Base-by-base conservation (phyloP, 2,888 invertebrate genomes). In the Acrocera orbiculus region DNA sequence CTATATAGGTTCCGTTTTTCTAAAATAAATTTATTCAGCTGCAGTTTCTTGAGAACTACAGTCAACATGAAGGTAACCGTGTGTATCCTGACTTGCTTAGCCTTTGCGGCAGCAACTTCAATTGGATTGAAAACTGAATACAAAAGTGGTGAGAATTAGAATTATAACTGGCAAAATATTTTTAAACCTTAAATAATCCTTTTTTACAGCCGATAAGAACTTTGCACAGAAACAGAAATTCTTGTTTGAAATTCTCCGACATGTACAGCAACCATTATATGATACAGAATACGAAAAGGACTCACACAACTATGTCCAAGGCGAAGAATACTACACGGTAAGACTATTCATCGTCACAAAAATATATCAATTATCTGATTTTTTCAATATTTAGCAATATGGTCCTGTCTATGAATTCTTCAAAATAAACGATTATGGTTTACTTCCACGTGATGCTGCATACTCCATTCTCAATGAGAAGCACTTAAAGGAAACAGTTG, bases 11-110 rank as follows among this genome's bases (percentile, higher is more conserved):
- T n/a, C n/a, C n/a, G n/a, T n/a, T n/a, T n/a, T n/a, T n/a, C n/a
- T n/a, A n/a, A n/a, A n/a, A n/a, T n/a, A n/a, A n/a, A 27, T 19
- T 27, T 27, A 34, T 27, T 34, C 23, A 16, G 22, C 20, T 28
- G 2, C 6, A 16, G 20, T 19, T 19, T 28, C 13, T 20, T 11
- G 16, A 14, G 9, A 13, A 7, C 11, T 16, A 23, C 16, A 5
- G 43, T n/a, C 44, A 61, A 47, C 45, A 64, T 64, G 66, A 65
- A 62, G 61, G 61, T 63, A 57, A 58, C 63, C 54, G 40, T 64
- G 42, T 49, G 62, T 38, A 47, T 66, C 35, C 56, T 61, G 32
- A 56, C 56, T 44, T 48, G 63, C 19, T 49, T 62, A 42, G 62
- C 58, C 44, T 45, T 65, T 44, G 59, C 56, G 38, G 45, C 54